Conservation (phyloP, 53 echinoderm and acorn worm species). For the Hippasteria phrygiana region DNA sequence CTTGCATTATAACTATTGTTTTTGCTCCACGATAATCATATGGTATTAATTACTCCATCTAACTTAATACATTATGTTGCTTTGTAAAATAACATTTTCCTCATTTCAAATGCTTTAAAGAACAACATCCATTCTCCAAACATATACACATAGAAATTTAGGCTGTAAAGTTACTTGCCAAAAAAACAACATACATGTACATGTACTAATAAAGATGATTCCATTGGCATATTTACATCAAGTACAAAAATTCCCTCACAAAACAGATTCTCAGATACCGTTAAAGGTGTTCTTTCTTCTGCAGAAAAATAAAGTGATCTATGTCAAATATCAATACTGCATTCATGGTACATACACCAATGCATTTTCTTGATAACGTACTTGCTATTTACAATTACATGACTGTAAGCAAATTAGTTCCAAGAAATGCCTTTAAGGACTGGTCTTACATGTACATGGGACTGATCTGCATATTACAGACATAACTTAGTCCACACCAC, state of each 20-base stretch:
- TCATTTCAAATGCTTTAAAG: too few relatives aligned
- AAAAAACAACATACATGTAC: slow-evolving; percentile 27
- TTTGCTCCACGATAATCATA: too few relatives aligned
- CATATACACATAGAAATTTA: not conserved
- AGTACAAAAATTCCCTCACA: slow-evolving; percentile 19
- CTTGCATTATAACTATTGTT: too few relatives aligned
- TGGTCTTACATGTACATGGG: too few relatives aligned
- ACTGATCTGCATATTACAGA: too few relatives aligned
- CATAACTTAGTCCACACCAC: too few relatives aligned
- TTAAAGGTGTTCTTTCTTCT: not conserved
- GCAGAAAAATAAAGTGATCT: not conserved
- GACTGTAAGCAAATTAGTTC: not conserved
- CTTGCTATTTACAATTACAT: not conserved
- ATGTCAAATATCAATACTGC: not conserved
- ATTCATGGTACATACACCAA: not conserved
- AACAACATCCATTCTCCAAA: not conserved
- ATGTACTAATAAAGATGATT: not conserved
- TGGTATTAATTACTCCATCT: too few relatives aligned
- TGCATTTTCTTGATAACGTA: not conserved
- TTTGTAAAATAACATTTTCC: too few relatives aligned
- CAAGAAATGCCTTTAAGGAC: too few relatives aligned
- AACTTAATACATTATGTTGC: too few relatives aligned
- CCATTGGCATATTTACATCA: slow-evolving; percentile 19
- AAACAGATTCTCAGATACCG: not conserved
- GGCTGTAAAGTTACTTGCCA: not conserved